Evolutionary conservation across 2,797 vertebrate species (phyloP).

Genomic region (Orientallactaga sibirica): DNA sequence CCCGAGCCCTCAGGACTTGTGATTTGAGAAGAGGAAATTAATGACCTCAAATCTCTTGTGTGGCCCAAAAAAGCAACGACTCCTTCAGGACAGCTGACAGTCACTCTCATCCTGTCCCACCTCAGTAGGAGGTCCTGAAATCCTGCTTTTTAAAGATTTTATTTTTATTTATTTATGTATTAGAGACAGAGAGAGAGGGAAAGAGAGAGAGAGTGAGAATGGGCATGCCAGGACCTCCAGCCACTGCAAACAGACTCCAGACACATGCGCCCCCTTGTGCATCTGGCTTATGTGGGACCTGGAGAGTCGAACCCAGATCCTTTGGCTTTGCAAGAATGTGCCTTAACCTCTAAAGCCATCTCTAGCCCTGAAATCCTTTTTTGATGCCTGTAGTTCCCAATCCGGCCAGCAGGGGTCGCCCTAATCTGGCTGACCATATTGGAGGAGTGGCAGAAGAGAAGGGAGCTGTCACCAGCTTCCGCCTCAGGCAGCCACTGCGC

Average conservation of each 20-base stretch:
- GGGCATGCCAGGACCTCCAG: no score
- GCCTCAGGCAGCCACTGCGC: not conserved
- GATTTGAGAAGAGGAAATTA: not conserved
- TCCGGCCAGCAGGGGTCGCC: constrained; percentile 86
- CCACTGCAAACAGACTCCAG: no score
- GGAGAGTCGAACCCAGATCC: no score
- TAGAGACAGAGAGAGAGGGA: no score
- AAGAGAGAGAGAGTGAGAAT: no score
- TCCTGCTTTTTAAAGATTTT: constrained; percentile 78
- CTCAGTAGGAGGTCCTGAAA: not conserved
- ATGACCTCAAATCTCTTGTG: not conserved
- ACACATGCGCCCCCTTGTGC: no score
- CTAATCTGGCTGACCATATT: constrained; percentile 90
- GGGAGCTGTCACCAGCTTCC: constrained; percentile 83
- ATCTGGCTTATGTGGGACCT: no score
- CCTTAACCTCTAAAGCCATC: no score
- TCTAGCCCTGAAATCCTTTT: constrained; percentile 80
- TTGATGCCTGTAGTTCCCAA: constrained; percentile 90
- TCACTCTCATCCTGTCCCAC: not conserved
- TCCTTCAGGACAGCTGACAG: not conserved
- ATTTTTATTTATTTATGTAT: no score
- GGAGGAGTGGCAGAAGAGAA: constrained; percentile 86
- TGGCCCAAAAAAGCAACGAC: constrained; percentile 8
- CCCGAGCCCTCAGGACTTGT: not conserved
- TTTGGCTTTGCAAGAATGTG: no score